Percentiles rank a stretch among this genome's conserved stretches.
Conservation (phyloP, 2,113 vertebrate species). For the Alligator mississippiensis region DNA sequence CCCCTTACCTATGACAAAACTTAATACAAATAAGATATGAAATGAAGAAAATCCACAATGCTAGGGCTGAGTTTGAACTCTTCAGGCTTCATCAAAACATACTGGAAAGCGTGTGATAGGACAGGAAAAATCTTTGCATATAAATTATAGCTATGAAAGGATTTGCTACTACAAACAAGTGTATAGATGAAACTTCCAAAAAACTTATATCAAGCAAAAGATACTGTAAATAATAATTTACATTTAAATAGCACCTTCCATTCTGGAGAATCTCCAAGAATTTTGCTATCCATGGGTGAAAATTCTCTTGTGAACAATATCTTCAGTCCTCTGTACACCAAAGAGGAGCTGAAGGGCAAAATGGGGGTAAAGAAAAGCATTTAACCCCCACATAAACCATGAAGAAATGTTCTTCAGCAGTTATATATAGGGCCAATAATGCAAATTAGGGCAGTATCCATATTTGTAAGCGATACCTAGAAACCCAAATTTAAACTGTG, state of each 20-base stretch:
- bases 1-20: slow-evolving; percentile 71
- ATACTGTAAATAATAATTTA: slow-evolving; percentile 75
- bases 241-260: slow-evolving; percentile 67
- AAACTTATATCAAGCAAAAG: slow-evolving; percentile 60
- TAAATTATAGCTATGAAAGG: slow-evolving; percentile 74
- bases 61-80: slow-evolving; percentile 70
- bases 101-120: slow-evolving; percentile 68
- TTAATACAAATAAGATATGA: slow-evolving; percentile 72
- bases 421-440: neutral
- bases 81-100: slow-evolving; percentile 73
- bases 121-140: slow-evolving; percentile 75
- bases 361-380: neutral
- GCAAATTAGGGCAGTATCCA: neutral
- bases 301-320: neutral
- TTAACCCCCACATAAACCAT: neutral
- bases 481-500: neutral
- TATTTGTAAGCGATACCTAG: neutral
- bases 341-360: neutral
- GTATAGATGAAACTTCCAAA: slow-evolving; percentile 65
- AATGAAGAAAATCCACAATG: slow-evolving; percentile 75
- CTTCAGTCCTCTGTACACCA: neutral
- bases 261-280: slow-evolving; percentile 23
- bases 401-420: neutral
- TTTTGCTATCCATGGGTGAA: slow-evolving; percentile 42
- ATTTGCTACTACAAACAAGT: slow-evolving; percentile 72